Evolutionary conservation across 2,113 vertebrate species (phyloP).

Genomic region (Malurus elegans): DNA sequence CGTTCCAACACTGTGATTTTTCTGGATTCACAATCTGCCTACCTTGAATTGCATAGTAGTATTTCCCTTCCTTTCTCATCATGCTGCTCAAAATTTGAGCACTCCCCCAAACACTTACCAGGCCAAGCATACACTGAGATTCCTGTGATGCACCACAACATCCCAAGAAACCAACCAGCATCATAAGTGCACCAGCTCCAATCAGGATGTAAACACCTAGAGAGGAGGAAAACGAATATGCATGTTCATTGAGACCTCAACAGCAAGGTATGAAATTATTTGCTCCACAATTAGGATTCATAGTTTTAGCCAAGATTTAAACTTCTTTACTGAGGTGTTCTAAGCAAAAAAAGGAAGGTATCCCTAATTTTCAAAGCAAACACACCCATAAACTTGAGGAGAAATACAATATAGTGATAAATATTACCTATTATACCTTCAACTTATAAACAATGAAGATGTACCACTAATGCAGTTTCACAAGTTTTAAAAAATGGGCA

Average conservation of each 20-base stretch:
- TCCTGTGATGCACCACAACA: constrained; percentile 95
- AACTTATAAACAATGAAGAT: neutral
- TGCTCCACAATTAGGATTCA: neutral
- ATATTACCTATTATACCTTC: neutral
- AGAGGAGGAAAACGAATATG: neutral
- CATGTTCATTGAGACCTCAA: neutral
- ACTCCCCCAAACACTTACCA: constrained; percentile 76
- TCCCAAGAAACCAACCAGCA: constrained; percentile 96
- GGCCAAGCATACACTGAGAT: constrained; percentile 94
- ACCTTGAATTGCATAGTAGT: neutral
- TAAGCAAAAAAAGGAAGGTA: fast-evolving
- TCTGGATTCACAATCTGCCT: neutral
- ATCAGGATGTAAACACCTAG: constrained; percentile 93
- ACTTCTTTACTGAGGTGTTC: neutral
- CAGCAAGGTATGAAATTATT: neutral
- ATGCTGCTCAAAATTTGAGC: neutral
- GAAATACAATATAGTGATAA: neutral
- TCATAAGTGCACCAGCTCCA: constrained; percentile 92
- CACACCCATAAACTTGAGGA: neutral
- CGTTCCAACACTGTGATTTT: neutral
- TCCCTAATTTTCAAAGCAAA: neutral
- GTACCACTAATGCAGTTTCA: neutral
- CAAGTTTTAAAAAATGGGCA: neutral
- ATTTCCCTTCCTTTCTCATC: neutral
- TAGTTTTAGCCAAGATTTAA: neutral